Evolutionary conservation across 2,888 invertebrate genomes (phyloP), one percentile per base, ranked within the genome.

Genomic region (Platerodrilus igneus): DNA sequence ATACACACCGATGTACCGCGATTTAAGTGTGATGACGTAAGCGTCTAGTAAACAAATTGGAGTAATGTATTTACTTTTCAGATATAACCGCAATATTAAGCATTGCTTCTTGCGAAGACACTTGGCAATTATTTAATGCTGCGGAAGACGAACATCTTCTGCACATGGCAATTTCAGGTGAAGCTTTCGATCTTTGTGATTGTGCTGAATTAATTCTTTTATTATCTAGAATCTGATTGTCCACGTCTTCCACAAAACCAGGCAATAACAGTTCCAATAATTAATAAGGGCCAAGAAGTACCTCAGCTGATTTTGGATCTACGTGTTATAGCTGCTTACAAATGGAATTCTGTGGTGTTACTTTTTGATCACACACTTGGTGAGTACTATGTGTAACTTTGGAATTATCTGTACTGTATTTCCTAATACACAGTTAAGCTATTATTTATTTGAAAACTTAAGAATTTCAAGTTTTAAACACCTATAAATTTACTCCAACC

Each of bases 251-350:
- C 87, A 0, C 54, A 69, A 0, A 66, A 74, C 17, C 71, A 78
- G 10, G 86, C 86, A 0, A 71, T 89, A 18, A 86, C 84, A 30
- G 77, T 78, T 35, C 87, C 89, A 0, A 69, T 82, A 35, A 69
- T 83, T n/a, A 71, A 72, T 1, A 69, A 73, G 21, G 84, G 86
- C 0, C 76, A 83, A 43, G 89, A 89, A 64, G 62, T 89, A 42
- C 78, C 89, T 0, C 90, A 90, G 65, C 63, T 90, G 10, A 64
- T 89, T 4, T 68, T 88, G 2, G 90, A 91, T 63, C 69, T 88
- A 39, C 74, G 86, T 53, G 77, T 79, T 3, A 72, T 73, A 21
- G 71, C 74, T 28, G 73, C 78, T 1, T 74, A 87, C 4, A 71
- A 76, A 25, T 89, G 88, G 88, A 80, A 79, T 55, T 77, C 81